Evolutionary conservation across 2,113 vertebrate species (phyloP), one percentile per base, ranked within the genome.

Genomic region (Sphaerodactylus townsendi): DNA sequence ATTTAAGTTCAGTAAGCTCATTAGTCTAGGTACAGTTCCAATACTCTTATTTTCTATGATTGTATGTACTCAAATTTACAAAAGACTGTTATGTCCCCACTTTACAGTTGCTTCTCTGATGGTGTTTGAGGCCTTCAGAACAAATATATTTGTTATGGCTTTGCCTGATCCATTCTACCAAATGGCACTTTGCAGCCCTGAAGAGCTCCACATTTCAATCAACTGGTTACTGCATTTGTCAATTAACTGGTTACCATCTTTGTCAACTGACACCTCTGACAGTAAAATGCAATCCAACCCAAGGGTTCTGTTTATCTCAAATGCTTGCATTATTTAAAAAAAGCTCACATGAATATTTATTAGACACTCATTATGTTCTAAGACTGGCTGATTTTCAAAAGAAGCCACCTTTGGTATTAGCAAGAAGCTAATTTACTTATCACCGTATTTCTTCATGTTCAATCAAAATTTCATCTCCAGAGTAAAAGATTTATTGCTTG

Each of bases 401-500:
- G 73, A 11, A 13, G 11, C 81, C 79, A 0, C 50, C n/a, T 30
- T 85, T 33, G 74, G 28, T 65, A 83, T 86, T 83, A 82, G 30
- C 62, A 75, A 77, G 41, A 83, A 84, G 87, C 83, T 88, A 89
- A 89, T 84, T 86, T 87, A 91, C 77, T 80, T 89, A 53, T 85
- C 90, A 84, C 35, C 70, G 48, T 53, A 80, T 91, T 92, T 78
- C 84, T 86, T 78, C 53, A n/a, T 41, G 66, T 86, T 88, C 85
- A 90, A 87, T 91, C 83, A 81, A 84, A 70, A 87, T 76, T 77
- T 84, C 71, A 64, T 82, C 83, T 82, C 86, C 48, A 65, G 82
- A 79, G 66, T 66, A 78, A 86, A 82, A 88, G 90, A 92, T 93
- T 91, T 89, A 85, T 88, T 46, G 81, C 85, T 81, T 73, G 3